Percentiles rank a stretch among this genome's conserved stretches.
Evolutionary conservation across 2,113 vertebrate species (phyloP).

Genomic region (Capreolus pygargus): DNA sequence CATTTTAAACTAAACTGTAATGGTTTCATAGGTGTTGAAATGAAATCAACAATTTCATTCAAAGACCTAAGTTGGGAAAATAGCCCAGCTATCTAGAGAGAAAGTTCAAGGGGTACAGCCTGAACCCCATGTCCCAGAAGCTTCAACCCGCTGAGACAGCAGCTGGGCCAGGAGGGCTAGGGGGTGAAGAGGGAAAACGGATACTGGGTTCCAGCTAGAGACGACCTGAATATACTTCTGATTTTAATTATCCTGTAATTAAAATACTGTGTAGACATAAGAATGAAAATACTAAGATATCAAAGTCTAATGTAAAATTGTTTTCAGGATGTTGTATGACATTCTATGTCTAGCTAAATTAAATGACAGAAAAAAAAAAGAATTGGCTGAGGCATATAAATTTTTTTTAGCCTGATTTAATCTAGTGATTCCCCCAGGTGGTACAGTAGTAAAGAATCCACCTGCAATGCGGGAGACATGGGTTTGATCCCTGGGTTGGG

Average conservation of each 20-base stretch:
- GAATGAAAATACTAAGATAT: not conserved
- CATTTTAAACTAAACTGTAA: not conserved
- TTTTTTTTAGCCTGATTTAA: not conserved
- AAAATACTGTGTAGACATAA: not conserved
- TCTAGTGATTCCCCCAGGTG: not conserved
- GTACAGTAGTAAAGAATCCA: not conserved
- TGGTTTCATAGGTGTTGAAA: not conserved
- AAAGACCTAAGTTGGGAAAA: not conserved
- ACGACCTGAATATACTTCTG: not conserved
- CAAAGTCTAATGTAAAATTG: not conserved
- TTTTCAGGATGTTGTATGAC: not conserved
- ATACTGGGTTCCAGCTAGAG: not conserved
- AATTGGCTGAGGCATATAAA: not conserved
- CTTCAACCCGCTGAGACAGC: not conserved
- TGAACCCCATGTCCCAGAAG: fast-evolving
- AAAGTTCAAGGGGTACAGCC: not conserved
- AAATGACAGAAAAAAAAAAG: not conserved
- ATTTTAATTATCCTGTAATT: not conserved
- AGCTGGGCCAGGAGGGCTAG: not conserved
- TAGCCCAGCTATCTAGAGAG: fast-evolving
- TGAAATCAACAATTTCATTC: not conserved
- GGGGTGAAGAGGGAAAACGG: not conserved
- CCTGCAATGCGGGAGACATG: not conserved
- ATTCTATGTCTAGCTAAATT: not conserved
- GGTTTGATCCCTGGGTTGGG: not conserved